These are phyloP conservation scores for Tupaia tana DNA, from an alignment of 2,113 vertebrate genomes.

Conservation along the genomic window DNA sequence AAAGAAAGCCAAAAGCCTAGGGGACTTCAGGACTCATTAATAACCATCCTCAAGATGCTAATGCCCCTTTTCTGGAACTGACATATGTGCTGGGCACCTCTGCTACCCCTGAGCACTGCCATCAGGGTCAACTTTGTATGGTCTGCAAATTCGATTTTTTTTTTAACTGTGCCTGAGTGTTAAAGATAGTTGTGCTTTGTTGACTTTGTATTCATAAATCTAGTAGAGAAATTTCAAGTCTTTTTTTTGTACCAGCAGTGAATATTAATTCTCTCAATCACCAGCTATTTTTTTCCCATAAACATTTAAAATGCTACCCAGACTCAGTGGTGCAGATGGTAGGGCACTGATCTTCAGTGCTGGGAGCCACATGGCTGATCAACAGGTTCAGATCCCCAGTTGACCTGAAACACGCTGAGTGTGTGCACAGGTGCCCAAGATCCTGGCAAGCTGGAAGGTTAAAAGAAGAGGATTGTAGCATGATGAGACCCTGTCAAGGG, in stretches of 20 bases:
- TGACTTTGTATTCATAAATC: not conserved
- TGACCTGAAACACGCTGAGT: too few species aligned
- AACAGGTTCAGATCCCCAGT: too few species aligned
- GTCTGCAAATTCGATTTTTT: not conserved
- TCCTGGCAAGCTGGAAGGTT: too few species aligned
- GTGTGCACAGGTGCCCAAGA: too few species aligned
- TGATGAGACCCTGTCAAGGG: too few species aligned
- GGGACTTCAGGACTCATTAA: not conserved
- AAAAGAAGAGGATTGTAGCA: too few species aligned
- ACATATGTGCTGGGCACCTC: not conserved
- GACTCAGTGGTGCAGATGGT: too few species aligned
- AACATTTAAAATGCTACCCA: not conserved
- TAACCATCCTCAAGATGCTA: not conserved
- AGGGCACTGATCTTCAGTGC: too few species aligned
- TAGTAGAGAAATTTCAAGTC: not conserved
- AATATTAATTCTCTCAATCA: constrained; percentile 7
- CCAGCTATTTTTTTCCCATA: not conserved
- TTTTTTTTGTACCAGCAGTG: not conserved
- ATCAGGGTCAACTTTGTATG: not conserved
- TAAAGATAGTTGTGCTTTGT: not conserved
- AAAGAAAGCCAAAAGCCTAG: not conserved
- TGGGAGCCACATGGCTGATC: too few species aligned
- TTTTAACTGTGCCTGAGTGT: not conserved
- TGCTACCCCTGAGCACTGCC: not conserved
- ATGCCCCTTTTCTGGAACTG: not conserved